Evolutionary conservation across 35 echinoderm and acorn worm species (phyloP).

Genomic region (Acanthaster planci): DNA sequence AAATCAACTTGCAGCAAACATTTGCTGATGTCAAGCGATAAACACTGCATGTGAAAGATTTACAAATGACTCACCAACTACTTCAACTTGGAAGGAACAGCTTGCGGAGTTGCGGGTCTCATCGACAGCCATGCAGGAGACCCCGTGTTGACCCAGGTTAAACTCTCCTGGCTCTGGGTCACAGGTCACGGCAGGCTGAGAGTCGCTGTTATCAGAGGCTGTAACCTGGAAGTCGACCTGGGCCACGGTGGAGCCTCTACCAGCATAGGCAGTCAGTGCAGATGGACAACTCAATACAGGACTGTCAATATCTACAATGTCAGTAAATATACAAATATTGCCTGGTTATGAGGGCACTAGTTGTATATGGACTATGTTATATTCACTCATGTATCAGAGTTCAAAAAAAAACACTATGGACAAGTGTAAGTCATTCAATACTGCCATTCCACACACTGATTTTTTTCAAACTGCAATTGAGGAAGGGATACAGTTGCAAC

Average conservation of each 20-base stretch:
- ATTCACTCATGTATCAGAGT: too few species aligned
- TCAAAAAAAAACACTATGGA: too few species aligned
- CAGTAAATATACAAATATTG: too few species aligned
- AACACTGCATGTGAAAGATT: not conserved
- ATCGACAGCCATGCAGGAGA: slow-evolving; percentile 34
- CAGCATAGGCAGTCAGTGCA: slow-evolving; percentile 29
- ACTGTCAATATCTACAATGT: slow-evolving; percentile 34
- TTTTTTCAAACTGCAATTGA: too few species aligned
- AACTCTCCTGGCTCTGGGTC: slow-evolving; percentile 26
- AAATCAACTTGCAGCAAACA: too few species aligned
- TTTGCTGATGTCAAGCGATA: too few species aligned
- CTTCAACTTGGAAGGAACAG: slow-evolving; percentile 27
- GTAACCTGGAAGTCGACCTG: not conserved
- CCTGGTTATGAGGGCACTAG: too few species aligned
- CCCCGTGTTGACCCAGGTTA: not conserved
- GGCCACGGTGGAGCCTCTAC: slow-evolving; percentile 12
- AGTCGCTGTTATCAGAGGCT: slow-evolving; percentile 42
- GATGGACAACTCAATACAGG: slow-evolving; percentile 29
- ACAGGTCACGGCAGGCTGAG: slow-evolving; percentile 36
- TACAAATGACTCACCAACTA: slow-evolving; percentile 18
- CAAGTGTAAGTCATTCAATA: too few species aligned
- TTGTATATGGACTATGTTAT: too few species aligned
- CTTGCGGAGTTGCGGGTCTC: slow-evolving; percentile 7
- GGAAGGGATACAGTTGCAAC: too few species aligned
- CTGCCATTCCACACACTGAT: too few species aligned